Conservation (phyloP, 1,140 invertebrate genomes). For the Lerema accius region DNA sequence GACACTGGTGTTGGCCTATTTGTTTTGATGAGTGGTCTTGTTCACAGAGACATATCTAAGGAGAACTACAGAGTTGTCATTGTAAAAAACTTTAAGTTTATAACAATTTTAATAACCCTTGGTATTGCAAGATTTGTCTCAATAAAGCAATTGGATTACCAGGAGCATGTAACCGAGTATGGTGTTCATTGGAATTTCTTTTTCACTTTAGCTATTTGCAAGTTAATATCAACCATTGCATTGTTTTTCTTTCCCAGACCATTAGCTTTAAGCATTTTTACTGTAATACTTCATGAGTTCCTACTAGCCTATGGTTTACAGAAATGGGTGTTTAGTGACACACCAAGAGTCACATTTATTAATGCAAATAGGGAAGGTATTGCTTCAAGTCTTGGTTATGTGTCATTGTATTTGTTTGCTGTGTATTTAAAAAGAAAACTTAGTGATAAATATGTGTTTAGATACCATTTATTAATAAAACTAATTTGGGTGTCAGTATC, state of each 20-base stretch:
- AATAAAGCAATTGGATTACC: constrained; percentile 89
- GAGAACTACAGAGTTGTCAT: constrained; percentile 58
- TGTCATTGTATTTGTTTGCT: constrained; percentile 91
- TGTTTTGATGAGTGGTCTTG: constrained; percentile 93
- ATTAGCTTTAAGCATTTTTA: constrained; percentile 78
- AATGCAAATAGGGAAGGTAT: constrained; percentile 96
- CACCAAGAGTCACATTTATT: constrained; percentile 85
- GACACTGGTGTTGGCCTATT: constrained; percentile 96
- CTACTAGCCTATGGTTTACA: constrained; percentile 85
- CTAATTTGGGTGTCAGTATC: constrained; percentile 69
- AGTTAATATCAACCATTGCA: constrained; percentile 87
- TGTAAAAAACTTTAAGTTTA: constrained; percentile 55
- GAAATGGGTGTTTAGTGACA: constrained; percentile 88
- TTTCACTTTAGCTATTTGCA: constrained; percentile 93
- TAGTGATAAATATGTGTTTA: constrained; percentile 64
- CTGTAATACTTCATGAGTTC: constrained; percentile 88
- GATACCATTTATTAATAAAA: constrained; percentile 49
- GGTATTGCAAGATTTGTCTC: constrained; percentile 87
- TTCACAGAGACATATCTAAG: constrained; percentile 80
- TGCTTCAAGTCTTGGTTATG: constrained; percentile 91
- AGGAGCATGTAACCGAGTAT: constrained; percentile 95
- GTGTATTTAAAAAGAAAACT: constrained; percentile 87
- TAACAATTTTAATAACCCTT: constrained; percentile 85
- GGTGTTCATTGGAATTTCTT: constrained; percentile 99
- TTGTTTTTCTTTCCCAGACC: constrained; percentile 78